A percentile compares a stretch with the other conserved stretches of the same genome.
These are phyloP conservation scores for Remorina albescens DNA, from an alignment of 2,797 vertebrate genomes.

Conservation along the genomic window DNA sequence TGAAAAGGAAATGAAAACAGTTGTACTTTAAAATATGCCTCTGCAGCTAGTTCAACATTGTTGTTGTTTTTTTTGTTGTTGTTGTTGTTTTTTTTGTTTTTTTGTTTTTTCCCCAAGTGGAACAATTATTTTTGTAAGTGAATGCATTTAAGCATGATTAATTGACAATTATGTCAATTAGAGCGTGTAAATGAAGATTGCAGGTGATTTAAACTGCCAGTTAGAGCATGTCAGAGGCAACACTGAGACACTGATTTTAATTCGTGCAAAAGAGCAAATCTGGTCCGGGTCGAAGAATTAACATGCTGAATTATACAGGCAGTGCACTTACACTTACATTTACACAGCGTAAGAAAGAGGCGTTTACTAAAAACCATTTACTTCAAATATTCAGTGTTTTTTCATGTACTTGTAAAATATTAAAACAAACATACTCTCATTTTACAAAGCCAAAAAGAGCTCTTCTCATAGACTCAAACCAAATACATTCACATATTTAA, in stretches of 20 bases:
- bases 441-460: too few relatives aligned
- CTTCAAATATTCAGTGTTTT: too few relatives aligned
- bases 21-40: too few relatives aligned
- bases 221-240: slow-evolving; percentile 14
- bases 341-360: background rate
- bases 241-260: slow-evolving; percentile 16
- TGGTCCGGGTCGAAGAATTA: slow-evolving; percentile 2
- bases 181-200: slow-evolving; percentile 24
- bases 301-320: slow-evolving; percentile 1
- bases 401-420: too few relatives aligned
- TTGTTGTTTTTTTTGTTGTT: too few relatives aligned
- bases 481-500: too few relatives aligned
- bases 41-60: too few relatives aligned
- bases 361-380: too few relatives aligned
- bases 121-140: slow-evolving; percentile 15
- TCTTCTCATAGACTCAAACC: too few relatives aligned
- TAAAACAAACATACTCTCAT: too few relatives aligned
- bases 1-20: too few relatives aligned
- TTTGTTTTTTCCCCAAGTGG: background rate
- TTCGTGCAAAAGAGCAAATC: slow-evolving; percentile 10
- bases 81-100: too few relatives aligned
- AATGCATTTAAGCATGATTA: slow-evolving; percentile 22
- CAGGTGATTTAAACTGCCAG: slow-evolving; percentile 21
- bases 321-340: background rate
- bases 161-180: slow-evolving; percentile 42